Conservation (phyloP, 2,888 invertebrate species). For the Oxystoma pomonae region DNA sequence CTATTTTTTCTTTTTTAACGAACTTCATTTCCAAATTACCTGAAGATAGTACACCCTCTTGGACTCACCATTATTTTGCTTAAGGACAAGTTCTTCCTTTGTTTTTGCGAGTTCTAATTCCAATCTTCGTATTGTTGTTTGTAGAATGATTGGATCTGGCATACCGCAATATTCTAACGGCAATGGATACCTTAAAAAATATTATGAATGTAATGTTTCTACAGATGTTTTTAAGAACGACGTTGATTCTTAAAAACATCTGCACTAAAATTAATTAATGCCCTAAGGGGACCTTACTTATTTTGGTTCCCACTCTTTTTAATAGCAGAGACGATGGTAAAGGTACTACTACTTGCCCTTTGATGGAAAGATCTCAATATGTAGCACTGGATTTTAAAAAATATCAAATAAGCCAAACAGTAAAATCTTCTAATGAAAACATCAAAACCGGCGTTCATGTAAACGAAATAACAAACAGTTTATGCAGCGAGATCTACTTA, state of each 20-base stretch:
- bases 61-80: slow-evolving; percentile 27
- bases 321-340: too few species aligned
- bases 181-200: slow-evolving; percentile 48
- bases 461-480: too few species aligned
- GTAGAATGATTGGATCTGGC: slow-evolving; percentile 51
- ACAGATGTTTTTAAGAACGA: too few species aligned
- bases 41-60: slow-evolving; percentile 36
- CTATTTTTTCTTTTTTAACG: slow-evolving; percentile 21
- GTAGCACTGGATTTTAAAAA: too few species aligned
- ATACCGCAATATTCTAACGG: slow-evolving; percentile 53
- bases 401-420: too few species aligned
- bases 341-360: too few species aligned
- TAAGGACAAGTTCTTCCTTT: slow-evolving; percentile 35
- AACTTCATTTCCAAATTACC: background rate
- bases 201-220: background rate
- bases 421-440: too few species aligned
- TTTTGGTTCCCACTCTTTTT: too few species aligned
- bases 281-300: background rate
- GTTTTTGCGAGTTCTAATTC: slow-evolving; percentile 48
- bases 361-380: too few species aligned
- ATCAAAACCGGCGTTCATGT: too few species aligned
- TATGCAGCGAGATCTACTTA: too few species aligned
- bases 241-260: slow-evolving; percentile 43
- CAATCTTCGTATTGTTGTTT: slow-evolving; percentile 49
- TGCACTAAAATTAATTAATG: background rate